Base-by-base conservation (phyloP, 1,140 invertebrate genomes). In the Zaprionus taronus region DNA sequence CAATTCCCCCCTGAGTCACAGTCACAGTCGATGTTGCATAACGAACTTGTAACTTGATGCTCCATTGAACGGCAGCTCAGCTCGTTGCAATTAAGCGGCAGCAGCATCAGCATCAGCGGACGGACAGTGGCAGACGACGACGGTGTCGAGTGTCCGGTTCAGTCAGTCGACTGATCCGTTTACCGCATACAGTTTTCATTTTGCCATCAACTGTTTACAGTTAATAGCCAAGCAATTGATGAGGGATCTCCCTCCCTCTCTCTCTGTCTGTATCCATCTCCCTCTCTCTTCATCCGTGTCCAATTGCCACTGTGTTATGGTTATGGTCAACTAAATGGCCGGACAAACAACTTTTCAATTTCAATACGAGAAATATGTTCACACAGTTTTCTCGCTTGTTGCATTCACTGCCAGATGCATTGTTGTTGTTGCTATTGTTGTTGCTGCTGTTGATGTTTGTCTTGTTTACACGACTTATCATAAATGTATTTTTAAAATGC, bases 321-420 rank as follows among this genome's bases (percentile, higher is more conserved):
- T 85, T 89, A 89, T 89, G 85, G 85, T 76, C 84, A 89, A 84
- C 72, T 70, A 49, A 12, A 55, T 75, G 78, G 77, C 83, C 72
- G 84, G 74, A 64, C 85, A 89, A 90, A 89, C 85, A 89, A 89
- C 85, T 89, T 90, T 89, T 89, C 85, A 90, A 89, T 91, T 87
- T 87, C 69, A 68, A 79, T 44, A 83, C 41, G 14, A 38, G 41
- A 47, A 11, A 34, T 69, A 72, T 81, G 73, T 86, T 89, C 85
- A 85, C 85, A 89, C 85, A 90, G 75, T 85, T 89, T 89, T 72
- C 85, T 76, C 64, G 65, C 79, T 77, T 72, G 34, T 79, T 81
- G 78, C 61, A 68, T 68, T 76, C 62, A 64, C 76, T 81, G 72
- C 28, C 24, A 57, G 44, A 31, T 58, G n/a, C n/a, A 47, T 47